Evolutionary conservation across 2,888 invertebrate genomes (phyloP), one percentile per base, ranked within the genome.

Genomic region (Campoplex nolae): DNA sequence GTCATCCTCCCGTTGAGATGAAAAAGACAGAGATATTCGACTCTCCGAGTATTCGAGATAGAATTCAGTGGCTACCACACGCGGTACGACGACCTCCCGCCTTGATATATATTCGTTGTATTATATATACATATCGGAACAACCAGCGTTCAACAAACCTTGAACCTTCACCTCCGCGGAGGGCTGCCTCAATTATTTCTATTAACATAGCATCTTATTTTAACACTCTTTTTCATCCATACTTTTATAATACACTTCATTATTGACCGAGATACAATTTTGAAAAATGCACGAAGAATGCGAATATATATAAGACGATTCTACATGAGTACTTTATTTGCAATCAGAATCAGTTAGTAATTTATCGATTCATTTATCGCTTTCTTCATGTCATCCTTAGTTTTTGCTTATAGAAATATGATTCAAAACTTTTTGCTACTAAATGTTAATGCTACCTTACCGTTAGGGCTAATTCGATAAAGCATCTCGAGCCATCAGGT

Each of bases 1-100:
- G 92, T 92, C 92, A 92, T 90, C 88, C 90, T 85, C 89, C 86
- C 89, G 83, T 79, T 79, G 68, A 74, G 87, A 84, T 67, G 73
- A 48, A 56, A 74, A 35, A 38, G 9, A 76, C 62, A 62, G 68
- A 58, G 84, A 82, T 83, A 83, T 86, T 67, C 67, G 65, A 81
- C 68, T 68, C 67, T 42, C 84, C 85, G 88, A 90, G 86, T 89
- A 90, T 87, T 81, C 54, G 76, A 81, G 86, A 85, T 75, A 83
- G 82, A 88, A 84, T 85, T 81, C 84, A 76, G 74, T 77, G 79
- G 80, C 76, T 74, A 84, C 86, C 84, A 79, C 84, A 88, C 78
- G 81, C 88, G 83, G 90, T 86, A 89, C 90, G 90, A 87, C 89
- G 89, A 90, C 89, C 90, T 89, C 90, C 88, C 85, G 87, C 86